Conservation (phyloP, 2,797 vertebrate species). For the Notolepis coatsorum region DNA sequence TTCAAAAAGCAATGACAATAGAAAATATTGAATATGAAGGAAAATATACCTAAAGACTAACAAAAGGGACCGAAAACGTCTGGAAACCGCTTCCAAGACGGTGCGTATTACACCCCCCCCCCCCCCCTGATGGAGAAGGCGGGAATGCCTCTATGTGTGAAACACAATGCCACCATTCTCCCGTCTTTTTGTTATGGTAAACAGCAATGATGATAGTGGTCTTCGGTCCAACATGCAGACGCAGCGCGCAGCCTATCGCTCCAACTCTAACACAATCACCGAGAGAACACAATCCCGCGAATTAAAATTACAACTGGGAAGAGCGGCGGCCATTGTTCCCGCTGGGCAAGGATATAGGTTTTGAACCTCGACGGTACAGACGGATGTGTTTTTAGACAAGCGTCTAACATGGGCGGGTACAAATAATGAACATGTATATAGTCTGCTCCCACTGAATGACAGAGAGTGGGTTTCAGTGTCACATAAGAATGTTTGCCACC, state of each 20-base stretch:
- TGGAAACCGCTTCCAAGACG: constrained; percentile 10
- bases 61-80: constrained; percentile 27
- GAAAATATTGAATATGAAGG: constrained; percentile 21
- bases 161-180: constrained; percentile 9
- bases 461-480: background rate
- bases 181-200: constrained; percentile 37
- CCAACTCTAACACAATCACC: constrained; percentile 30
- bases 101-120: background rate
- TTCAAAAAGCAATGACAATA: too few species aligned
- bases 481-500: constrained; percentile 1
- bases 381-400: constrained; percentile 27
- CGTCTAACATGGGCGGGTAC: background rate
- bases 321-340: constrained; percentile 10
- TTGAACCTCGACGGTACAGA: constrained; percentile 4
- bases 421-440: background rate
- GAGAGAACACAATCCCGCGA: constrained; percentile 21
- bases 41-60: constrained; percentile 14
- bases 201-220: constrained; percentile 11
- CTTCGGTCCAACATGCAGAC: constrained; percentile 24
- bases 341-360: constrained; percentile 11
- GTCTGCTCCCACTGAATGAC: background rate
- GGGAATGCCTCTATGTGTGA: background rate
- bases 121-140: background rate
- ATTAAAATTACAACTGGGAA: constrained; percentile 34
- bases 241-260: background rate